Conservation (phyloP, 2,888 invertebrate species). For the Gibbula magus region DNA sequence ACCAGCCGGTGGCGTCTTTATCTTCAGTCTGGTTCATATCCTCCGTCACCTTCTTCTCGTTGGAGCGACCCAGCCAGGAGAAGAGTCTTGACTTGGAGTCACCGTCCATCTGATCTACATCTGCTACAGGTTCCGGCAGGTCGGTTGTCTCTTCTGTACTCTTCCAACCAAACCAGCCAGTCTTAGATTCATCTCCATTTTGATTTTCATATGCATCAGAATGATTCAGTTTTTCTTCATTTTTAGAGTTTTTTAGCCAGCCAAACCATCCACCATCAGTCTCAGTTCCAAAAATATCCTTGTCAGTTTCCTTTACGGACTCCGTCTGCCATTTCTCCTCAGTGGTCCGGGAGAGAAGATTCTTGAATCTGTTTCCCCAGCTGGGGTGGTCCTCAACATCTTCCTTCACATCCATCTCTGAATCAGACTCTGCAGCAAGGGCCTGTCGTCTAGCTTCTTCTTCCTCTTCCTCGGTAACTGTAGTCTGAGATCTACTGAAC, state of each 20-base stretch:
- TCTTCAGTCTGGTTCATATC: background rate
- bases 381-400: background rate
- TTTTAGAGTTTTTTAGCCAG: background rate
- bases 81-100: slow-evolving; percentile 13
- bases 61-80: background rate
- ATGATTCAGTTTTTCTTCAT: background rate
- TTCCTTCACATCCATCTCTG: background rate
- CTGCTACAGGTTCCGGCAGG: background rate
- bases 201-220: background rate
- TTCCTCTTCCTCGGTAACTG: background rate
- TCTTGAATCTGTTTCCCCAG: background rate
- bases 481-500: background rate
- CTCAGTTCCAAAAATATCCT: background rate
- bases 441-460: background rate
- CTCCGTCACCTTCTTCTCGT: background rate
- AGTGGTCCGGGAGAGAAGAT: background rate
- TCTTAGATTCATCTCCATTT: background rate
- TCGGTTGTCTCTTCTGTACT: background rate
- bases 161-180: slow-evolving; percentile 21
- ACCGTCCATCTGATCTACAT: background rate
- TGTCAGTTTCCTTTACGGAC: background rate
- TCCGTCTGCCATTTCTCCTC: too few relatives aligned
- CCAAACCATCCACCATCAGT: background rate
- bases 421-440: background rate
- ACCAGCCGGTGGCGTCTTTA: background rate